phyloP scores from a whole-genome alignment of 2,113 vertebrate genomes.

The Spea multiplicata region DNA sequence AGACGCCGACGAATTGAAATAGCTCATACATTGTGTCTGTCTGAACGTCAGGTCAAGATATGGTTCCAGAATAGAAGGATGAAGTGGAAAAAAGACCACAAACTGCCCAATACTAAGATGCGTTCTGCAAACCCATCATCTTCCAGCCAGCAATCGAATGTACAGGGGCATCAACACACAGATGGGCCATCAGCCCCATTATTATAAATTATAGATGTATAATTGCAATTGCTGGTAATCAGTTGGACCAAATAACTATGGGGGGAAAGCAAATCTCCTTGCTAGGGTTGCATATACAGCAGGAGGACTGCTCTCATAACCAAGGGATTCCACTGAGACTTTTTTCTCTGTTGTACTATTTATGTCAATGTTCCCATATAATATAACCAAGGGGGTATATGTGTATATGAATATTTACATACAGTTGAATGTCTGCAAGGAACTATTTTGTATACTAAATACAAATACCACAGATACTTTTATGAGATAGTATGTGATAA shows the following conservation, averaged over 20 bases:
- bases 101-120: constrained; percentile 98
- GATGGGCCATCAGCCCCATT: constrained; percentile 79
- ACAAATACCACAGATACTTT: constrained; percentile 36
- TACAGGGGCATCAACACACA: constrained; percentile 77
- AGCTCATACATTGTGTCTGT: constrained; percentile 94
- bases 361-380: constrained; percentile 40
- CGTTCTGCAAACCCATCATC: constrained; percentile 84
- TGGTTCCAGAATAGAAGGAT: constrained; percentile 98
- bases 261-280: constrained; percentile 53
- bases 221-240: constrained; percentile 53
- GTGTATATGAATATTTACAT: constrained; percentile 44
- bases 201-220: constrained; percentile 41
- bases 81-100: constrained; percentile 99
- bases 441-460: constrained; percentile 44
- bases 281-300: constrained; percentile 52
- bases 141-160: constrained; percentile 73
- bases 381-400: constrained; percentile 33
- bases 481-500: constrained; percentile 40
- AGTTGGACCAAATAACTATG: constrained; percentile 59
- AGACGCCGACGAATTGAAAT: constrained; percentile 96
- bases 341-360: constrained; percentile 39
- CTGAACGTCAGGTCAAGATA: constrained; percentile 98
- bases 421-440: constrained; percentile 32
- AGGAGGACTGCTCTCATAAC: constrained; percentile 47
- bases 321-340: constrained; percentile 33